Conservation (phyloP, 1,140 invertebrate genomes). For the Drosophila navojoa region DNA sequence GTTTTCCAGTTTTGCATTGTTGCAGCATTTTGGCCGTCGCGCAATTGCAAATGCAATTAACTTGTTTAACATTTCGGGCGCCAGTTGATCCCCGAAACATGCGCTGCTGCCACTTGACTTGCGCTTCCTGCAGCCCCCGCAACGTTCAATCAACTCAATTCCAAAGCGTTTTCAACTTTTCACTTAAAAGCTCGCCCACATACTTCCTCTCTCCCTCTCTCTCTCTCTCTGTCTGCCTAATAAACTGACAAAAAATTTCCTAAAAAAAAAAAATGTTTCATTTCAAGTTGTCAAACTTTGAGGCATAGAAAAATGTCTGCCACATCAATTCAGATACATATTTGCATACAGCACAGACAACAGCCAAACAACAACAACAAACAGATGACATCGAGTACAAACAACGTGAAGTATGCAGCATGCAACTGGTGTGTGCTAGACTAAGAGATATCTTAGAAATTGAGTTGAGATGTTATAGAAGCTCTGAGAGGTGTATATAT, state of each 20-base stretch:
- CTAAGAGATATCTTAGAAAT: not conserved
- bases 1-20: slow-evolving; percentile 21
- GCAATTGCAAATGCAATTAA: slow-evolving; percentile 61
- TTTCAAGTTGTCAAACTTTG: slow-evolving; percentile 27
- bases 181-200: slow-evolving; percentile 8
- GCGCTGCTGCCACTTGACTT: slow-evolving; percentile 17
- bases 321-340: slow-evolving; percentile 58
- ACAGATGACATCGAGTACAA: slow-evolving; percentile 13
- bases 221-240: not conserved
- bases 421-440: not conserved
- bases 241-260: not conserved
- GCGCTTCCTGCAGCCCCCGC: slow-evolving; percentile 14
- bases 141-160: slow-evolving; percentile 1
- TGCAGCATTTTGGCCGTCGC: slow-evolving; percentile 12
- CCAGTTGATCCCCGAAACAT: slow-evolving; percentile 30
- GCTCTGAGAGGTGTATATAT: no score
- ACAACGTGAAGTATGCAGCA: slow-evolving; percentile 1
- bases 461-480: no score
- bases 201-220: not conserved
- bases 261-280: slow-evolving; percentile 21
- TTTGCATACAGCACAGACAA: slow-evolving; percentile 48
- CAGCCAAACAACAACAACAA: slow-evolving; percentile 32
- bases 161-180: slow-evolving; percentile 27
- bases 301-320: slow-evolving; percentile 49
- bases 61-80: slow-evolving; percentile 54